phyloP scores from a whole-genome alignment of 2,888 invertebrate species.

The Eueremaeus valkanovi region DNA sequence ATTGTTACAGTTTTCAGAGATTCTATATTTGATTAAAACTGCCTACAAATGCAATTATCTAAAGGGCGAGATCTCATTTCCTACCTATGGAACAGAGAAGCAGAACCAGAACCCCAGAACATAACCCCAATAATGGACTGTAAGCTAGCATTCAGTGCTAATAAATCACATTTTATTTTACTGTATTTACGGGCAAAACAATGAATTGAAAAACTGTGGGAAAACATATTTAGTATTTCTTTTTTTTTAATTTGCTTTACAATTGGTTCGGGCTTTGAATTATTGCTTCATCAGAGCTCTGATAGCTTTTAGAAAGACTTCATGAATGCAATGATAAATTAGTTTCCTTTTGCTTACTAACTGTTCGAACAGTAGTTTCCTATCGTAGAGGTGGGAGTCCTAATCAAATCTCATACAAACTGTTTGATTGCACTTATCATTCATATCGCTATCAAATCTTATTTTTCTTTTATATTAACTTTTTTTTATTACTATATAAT shows the following conservation, averaged over 20 bases:
- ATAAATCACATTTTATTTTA: neutral
- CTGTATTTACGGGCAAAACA: neutral
- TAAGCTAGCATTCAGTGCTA: neutral
- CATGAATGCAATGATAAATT: conserved; percentile 3
- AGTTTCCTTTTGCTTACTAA: neutral
- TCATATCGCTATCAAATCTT: neutral
- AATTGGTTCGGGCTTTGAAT: neutral
- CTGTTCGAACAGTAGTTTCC: neutral
- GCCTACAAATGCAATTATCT: conserved; percentile 16
- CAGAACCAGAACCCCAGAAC: neutral
- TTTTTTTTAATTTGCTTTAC: neutral
- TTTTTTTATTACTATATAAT: no score
- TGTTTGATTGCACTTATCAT: neutral
- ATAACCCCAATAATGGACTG: neutral
- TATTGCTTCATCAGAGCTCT: neutral
- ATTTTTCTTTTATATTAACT: neutral
- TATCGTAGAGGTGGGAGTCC: neutral
- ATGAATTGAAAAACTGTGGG: neutral
- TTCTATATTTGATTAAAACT: conserved; percentile 10
- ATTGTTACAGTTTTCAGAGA: conserved; percentile 10
- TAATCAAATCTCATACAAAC: neutral
- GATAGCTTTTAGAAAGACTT: neutral
- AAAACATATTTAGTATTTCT: neutral
- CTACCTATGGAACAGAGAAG: neutral
- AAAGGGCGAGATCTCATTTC: conserved; percentile 16